Evolutionary conservation across 2,113 vertebrate genomes (phyloP).

Genomic region (Dicrurus megarhynchus): DNA sequence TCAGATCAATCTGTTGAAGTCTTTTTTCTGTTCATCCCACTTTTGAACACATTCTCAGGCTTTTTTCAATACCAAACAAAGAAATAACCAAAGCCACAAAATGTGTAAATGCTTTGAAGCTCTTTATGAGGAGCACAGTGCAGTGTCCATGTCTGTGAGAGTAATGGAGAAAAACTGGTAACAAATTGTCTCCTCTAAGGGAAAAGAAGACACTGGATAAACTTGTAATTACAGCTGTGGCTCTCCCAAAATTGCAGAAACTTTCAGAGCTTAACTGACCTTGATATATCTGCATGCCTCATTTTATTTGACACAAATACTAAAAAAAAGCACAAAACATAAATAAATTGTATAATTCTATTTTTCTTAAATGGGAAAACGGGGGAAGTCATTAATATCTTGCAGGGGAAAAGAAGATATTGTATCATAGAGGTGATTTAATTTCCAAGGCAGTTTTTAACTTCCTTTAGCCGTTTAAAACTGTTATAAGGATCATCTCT

Average conservation of each 20-base stretch:
- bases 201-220: neutral
- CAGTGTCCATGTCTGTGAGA: neutral
- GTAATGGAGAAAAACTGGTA: neutral
- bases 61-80: neutral
- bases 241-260: neutral
- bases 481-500: neutral
- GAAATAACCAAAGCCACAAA: neutral
- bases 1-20: neutral
- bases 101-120: neutral
- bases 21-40: neutral
- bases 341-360: neutral
- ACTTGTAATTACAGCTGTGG: neutral
- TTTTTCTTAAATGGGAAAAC: too few relatives aligned
- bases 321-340: neutral
- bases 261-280: neutral
- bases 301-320: neutral
- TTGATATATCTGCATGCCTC: neutral
- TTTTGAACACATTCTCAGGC: neutral
- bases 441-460: neutral
- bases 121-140: neutral
- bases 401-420: neutral
- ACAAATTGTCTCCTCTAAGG: neutral
- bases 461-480: accelerated
- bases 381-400: accelerated
- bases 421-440: neutral